Evolutionary conservation across 2,888 invertebrate genomes (phyloP).

Genomic region (Xanthostigma xanthostigma): DNA sequence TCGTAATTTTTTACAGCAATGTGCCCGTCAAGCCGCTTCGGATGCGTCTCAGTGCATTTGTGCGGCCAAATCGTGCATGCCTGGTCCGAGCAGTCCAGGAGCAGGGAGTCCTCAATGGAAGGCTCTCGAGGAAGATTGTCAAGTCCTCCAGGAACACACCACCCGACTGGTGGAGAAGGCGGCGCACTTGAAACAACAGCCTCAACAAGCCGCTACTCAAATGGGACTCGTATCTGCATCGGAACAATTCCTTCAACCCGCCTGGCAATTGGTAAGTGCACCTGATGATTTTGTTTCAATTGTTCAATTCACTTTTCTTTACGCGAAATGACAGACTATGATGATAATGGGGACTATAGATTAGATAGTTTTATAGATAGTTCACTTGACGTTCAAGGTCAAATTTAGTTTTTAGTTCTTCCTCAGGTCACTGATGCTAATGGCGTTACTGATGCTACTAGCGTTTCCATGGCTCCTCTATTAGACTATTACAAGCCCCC

Average conservation of each 20-base stretch:
- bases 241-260: conserved; percentile 51
- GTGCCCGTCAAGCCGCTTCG: conserved; percentile 73
- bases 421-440: too few species aligned
- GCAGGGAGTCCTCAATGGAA: conserved; percentile 46
- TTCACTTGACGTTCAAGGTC: too few species aligned
- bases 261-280: conserved; percentile 3
- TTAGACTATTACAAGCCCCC: too few species aligned
- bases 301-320: too few species aligned
- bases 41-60: conserved; percentile 85
- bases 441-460: too few species aligned
- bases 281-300: conserved; percentile 2
- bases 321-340: too few species aligned
- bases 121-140: conserved; percentile 58
- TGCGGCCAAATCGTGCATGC: conserved; percentile 68
- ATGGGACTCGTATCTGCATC: conserved; percentile 68
- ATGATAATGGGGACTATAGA: too few species aligned
- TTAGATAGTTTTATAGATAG: too few species aligned
- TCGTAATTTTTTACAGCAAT: conserved; percentile 36
- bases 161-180: conserved; percentile 63
- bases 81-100: conserved; percentile 53
- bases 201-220: conserved; percentile 61
- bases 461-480: too few species aligned
- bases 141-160: conserved; percentile 58
- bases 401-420: too few species aligned
- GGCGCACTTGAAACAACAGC: conserved; percentile 19